phyloP scores from a whole-genome alignment of 2,888 invertebrate species.

The Glaucopsyche alexis region DNA sequence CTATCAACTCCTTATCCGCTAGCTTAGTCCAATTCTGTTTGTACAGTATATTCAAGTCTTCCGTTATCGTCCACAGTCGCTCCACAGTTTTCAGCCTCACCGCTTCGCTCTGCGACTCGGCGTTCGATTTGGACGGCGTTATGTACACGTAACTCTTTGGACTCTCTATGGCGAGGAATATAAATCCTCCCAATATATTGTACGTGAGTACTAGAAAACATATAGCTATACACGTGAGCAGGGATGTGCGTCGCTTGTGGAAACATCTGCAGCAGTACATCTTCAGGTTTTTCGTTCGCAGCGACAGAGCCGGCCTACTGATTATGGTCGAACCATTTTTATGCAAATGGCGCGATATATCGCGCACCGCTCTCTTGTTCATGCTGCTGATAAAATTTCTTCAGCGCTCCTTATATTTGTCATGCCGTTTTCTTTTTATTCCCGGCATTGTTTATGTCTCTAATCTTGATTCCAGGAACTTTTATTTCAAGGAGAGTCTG shows the following conservation, averaged over 20 bases:
- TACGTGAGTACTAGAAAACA: slow-evolving; percentile 93
- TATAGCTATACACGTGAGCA: slow-evolving; percentile 89
- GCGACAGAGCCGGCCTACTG: slow-evolving; percentile 49
- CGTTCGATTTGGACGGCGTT: slow-evolving; percentile 82
- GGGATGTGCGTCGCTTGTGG: slow-evolving; percentile 68
- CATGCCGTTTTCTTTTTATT: slow-evolving; percentile 21
- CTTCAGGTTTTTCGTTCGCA: slow-evolving; percentile 46
- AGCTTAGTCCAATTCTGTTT: slow-evolving; percentile 94
- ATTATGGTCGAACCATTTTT: slow-evolving; percentile 36
- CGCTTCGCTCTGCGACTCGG: slow-evolving; percentile 75
- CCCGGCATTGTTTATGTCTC: slow-evolving; percentile 11
- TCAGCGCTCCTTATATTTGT: slow-evolving; percentile 26
- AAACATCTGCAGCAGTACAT: slow-evolving; percentile 73
- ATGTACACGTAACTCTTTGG: slow-evolving; percentile 81
- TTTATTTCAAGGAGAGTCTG: background rate
- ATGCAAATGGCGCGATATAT: slow-evolving; percentile 9
- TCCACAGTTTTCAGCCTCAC: slow-evolving; percentile 87
- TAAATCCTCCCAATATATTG: slow-evolving; percentile 94
- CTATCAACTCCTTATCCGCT: slow-evolving; percentile 92
- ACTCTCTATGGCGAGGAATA: slow-evolving; percentile 92
- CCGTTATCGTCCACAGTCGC: slow-evolving; percentile 91
- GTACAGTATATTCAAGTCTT: slow-evolving; percentile 92
- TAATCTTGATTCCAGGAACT: slow-evolving; percentile 5
- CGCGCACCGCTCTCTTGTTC: background rate
- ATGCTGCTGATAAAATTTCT: slow-evolving; percentile 4